Evolutionary conservation across 1,140 invertebrate species (phyloP).

Genomic region (Helicorthomorpha holstii): DNA sequence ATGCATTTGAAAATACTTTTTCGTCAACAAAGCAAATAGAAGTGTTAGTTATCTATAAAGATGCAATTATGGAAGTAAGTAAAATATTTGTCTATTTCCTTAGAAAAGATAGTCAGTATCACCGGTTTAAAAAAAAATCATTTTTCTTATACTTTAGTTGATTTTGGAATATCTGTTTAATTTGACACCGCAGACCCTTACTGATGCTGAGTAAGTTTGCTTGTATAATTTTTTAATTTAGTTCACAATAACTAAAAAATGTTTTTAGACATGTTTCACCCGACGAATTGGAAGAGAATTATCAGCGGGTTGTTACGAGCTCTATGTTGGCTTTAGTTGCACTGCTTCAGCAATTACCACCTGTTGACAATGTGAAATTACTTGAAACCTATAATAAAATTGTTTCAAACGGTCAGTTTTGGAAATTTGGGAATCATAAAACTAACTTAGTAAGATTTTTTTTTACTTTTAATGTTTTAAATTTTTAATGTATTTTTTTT

Average conservation of each 20-base stretch:
- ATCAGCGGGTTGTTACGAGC: slow-evolving; percentile 44
- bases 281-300: slow-evolving; percentile 56
- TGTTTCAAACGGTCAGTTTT: slow-evolving; percentile 45
- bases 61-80: slow-evolving; percentile 44
- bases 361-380: slow-evolving; percentile 10
- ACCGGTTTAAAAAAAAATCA: neutral
- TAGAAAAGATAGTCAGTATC: too few relatives aligned
- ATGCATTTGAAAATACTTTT: slow-evolving; percentile 50
- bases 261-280: slow-evolving; percentile 31
- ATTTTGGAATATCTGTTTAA: slow-evolving; percentile 28
- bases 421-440: slow-evolving; percentile 39
- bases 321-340: slow-evolving; percentile 46
- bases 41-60: slow-evolving; percentile 54
- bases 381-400: slow-evolving; percentile 18
- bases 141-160: slow-evolving; percentile 4
- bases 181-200: slow-evolving; percentile 41
- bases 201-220: slow-evolving; percentile 37
- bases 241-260: too few relatives aligned
- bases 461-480: too few relatives aligned
- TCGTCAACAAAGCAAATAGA: slow-evolving; percentile 45
- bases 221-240: neutral
- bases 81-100: neutral
- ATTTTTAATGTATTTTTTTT: slow-evolving; percentile 2
- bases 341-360: slow-evolving; percentile 22
- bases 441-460: slow-evolving; percentile 8